Conservation (phyloP, 2,888 invertebrate genomes). For the Philonicus albiceps region DNA sequence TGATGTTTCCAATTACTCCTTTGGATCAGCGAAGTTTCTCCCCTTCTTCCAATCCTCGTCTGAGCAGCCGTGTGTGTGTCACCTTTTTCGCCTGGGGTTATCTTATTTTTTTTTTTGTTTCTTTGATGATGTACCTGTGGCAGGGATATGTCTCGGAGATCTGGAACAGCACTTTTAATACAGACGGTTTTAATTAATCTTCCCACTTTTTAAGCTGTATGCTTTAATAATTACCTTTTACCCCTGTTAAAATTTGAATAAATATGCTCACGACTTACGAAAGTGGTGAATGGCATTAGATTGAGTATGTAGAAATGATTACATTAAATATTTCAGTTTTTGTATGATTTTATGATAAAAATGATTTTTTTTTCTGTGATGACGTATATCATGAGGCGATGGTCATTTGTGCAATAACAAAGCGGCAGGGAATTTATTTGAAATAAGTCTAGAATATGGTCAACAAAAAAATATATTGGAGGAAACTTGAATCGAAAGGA, state of each 20-base stretch:
- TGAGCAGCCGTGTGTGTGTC: not conserved
- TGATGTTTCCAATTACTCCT: not conserved
- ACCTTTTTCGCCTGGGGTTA: not conserved
- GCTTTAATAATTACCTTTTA: not conserved
- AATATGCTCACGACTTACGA: not conserved
- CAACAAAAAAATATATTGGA: not conserved
- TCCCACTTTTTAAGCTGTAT: not conserved
- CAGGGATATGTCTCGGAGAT: not conserved
- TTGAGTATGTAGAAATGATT: slow-evolving; percentile 27
- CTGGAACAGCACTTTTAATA: not conserved
- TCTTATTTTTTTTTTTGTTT: not conserved
- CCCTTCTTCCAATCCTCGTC: not conserved
- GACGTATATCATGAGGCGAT: not conserved
- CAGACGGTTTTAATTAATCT: not conserved
- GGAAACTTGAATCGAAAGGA: not conserved
- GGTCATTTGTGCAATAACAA: not conserved
- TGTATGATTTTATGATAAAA: not conserved
- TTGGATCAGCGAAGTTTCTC: not conserved
- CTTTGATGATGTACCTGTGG: not conserved
- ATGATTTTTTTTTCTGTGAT: not conserved
- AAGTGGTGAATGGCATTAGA: slow-evolving; percentile 33
- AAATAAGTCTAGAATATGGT: not conserved
- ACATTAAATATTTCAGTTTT: slow-evolving; percentile 33
- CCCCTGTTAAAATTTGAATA: not conserved
- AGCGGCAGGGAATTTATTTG: no score